Evolutionary conservation across 1,140 invertebrate species (phyloP).

Genomic region (Dendroctonus valens): DNA sequence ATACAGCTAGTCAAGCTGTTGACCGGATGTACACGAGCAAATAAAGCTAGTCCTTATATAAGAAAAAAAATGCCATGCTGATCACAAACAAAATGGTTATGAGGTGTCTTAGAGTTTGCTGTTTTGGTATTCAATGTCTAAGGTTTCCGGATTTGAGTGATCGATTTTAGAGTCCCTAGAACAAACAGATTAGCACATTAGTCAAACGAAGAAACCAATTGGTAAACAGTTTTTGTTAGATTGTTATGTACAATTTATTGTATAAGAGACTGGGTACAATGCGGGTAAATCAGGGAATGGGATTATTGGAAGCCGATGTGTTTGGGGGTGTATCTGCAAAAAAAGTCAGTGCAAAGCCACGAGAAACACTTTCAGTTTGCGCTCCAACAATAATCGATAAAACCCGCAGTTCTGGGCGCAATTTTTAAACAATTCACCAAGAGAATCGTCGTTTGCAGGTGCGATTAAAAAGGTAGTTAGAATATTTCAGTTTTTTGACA

Average conservation of each 20-base stretch:
- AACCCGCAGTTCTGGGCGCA: too few relatives aligned
- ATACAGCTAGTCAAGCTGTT: too few relatives aligned
- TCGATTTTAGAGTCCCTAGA: slow-evolving; percentile 41
- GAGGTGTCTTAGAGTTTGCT: slow-evolving; percentile 32
- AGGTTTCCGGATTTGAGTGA: slow-evolving; percentile 18
- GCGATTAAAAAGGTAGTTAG: too few relatives aligned
- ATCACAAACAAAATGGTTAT: slow-evolving; percentile 6
- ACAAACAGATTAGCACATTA: slow-evolving; percentile 28
- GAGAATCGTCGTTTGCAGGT: too few relatives aligned
- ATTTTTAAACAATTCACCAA: too few relatives aligned
- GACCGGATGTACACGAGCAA: too few relatives aligned
- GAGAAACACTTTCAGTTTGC: too few relatives aligned
- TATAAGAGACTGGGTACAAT: slow-evolving; percentile 1
- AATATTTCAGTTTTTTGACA: too few relatives aligned
- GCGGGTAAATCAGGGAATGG: slow-evolving; percentile 1
- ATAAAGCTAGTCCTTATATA: neutral
- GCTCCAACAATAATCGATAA: too few relatives aligned
- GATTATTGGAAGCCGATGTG: slow-evolving; percentile 41
- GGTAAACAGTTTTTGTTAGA: slow-evolving; percentile 9
- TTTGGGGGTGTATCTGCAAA: slow-evolving; percentile 47
- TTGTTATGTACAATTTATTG: slow-evolving; percentile 5
- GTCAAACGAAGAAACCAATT: slow-evolving; percentile 1
- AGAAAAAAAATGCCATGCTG: neutral
- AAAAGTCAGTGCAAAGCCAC: too few relatives aligned
- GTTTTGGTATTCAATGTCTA: slow-evolving; percentile 20